phyloP scores from a whole-genome alignment of 2,113 vertebrate genomes.

The Nycticryphes semicollaris region DNA sequence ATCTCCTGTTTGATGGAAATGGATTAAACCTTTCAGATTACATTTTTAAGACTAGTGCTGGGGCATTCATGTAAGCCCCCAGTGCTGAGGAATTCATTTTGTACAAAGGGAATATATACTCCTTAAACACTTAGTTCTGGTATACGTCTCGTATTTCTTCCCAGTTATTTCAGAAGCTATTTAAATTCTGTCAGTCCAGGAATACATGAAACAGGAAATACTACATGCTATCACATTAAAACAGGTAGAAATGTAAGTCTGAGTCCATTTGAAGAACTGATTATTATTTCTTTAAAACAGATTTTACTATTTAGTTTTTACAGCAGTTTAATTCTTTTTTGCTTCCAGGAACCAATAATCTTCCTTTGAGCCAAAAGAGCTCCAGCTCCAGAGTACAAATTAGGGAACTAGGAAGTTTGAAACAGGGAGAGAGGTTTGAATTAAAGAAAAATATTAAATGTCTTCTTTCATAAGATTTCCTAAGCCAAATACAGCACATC shows the following conservation, averaged over 20 bases:
- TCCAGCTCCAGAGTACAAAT: not conserved
- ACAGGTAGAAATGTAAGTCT: not conserved
- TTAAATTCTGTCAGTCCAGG: not conserved
- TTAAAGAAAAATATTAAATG: not conserved
- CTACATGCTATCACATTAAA: not conserved
- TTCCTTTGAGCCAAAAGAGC: not conserved
- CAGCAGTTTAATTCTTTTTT: not conserved
- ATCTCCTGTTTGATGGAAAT: not conserved
- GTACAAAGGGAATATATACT: not conserved
- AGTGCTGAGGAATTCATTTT: not conserved
- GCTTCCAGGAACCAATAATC: not conserved
- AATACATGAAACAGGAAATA: not conserved
- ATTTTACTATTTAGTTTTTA: not conserved
- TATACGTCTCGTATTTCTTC: not conserved
- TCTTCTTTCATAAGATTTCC: not conserved
- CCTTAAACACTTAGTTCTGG: not conserved
- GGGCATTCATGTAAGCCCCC: not conserved
- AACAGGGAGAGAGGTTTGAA: not conserved
- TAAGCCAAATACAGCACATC: not conserved
- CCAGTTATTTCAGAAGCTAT: not conserved
- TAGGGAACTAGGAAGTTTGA: not conserved
- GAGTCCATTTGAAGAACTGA: not conserved
- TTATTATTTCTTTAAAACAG: not conserved
- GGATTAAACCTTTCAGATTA: not conserved
- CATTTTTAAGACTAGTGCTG: not conserved